These are phyloP conservation scores for Eupleurogrammus muticus DNA, from an alignment of 2,797 vertebrate genomes.

Conservation along the genomic window DNA sequence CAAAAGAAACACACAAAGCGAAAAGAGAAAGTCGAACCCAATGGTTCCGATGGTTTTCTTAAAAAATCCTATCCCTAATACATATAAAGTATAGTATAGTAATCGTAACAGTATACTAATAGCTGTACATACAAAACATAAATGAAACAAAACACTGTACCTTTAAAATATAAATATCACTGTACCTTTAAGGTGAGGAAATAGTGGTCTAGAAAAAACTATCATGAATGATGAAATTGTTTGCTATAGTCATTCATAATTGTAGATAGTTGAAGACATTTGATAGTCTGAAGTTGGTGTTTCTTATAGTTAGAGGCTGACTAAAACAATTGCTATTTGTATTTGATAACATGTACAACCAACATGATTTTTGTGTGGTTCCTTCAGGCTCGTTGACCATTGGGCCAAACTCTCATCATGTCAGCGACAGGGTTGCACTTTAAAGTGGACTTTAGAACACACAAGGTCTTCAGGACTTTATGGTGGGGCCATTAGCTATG, in stretches of 20 bases:
- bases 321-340: neutral
- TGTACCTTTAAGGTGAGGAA: too few relatives aligned
- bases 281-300: neutral
- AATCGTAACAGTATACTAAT: too few relatives aligned
- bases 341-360: neutral
- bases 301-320: neutral
- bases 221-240: neutral
- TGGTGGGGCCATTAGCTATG: conserved; percentile 29
- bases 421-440: neutral
- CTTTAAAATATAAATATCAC: too few relatives aligned
- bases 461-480: conserved; percentile 35
- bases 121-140: too few relatives aligned
- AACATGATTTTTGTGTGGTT: too few relatives aligned
- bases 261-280: neutral
- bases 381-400: neutral
- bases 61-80: too few relatives aligned
- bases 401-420: neutral
- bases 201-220: neutral
- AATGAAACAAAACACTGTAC: too few relatives aligned
- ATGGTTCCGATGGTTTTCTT: too few relatives aligned
- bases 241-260: neutral
- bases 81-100: too few relatives aligned
- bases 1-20: too few relatives aligned
- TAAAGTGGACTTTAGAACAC: conserved; percentile 47
- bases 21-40: too few relatives aligned